phyloP scores from a whole-genome alignment of 1,140 invertebrate species.

The Conus betulinus region DNA sequence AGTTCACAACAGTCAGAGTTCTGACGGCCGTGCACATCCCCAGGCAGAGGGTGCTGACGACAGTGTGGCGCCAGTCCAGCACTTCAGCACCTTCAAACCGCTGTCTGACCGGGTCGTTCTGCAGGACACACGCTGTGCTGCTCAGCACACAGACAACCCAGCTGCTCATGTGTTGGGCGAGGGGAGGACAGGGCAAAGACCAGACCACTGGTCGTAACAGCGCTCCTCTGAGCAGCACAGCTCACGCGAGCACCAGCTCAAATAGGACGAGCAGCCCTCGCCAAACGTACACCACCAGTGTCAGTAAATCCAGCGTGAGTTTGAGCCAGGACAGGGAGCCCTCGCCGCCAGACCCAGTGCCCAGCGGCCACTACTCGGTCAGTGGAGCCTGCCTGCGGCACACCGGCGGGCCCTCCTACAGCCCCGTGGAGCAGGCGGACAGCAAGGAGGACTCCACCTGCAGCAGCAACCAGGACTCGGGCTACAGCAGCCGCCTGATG shows the following conservation, averaged over 20 bases:
- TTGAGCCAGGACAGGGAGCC: not conserved
- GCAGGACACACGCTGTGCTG: not conserved
- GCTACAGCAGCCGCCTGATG: constrained; percentile 65
- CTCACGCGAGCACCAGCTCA: not conserved
- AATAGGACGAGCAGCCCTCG: no score
- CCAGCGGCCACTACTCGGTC: constrained; percentile 13
- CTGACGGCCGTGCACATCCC: not conserved
- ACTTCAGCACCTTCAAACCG: not conserved
- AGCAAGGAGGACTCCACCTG: constrained; percentile 64
- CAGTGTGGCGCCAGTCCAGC: not conserved
- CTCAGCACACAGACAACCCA: not conserved
- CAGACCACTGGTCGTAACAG: not conserved
- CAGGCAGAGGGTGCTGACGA: not conserved
- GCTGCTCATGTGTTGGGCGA: not conserved
- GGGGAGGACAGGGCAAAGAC: not conserved
- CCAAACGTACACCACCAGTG: no score
- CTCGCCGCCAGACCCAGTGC: not conserved
- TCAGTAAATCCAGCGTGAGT: constrained; percentile 52
- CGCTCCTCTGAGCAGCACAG: not conserved
- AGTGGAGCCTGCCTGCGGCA: constrained; percentile 38
- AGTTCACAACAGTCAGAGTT: not conserved
- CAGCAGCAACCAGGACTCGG: constrained; percentile 73
- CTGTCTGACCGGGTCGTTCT: not conserved
- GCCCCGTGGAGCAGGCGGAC: constrained; percentile 16
- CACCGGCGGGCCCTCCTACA: constrained; percentile 25